Base-by-base conservation (phyloP, 2,888 invertebrate genomes). In the Andrena fulva region DNA sequence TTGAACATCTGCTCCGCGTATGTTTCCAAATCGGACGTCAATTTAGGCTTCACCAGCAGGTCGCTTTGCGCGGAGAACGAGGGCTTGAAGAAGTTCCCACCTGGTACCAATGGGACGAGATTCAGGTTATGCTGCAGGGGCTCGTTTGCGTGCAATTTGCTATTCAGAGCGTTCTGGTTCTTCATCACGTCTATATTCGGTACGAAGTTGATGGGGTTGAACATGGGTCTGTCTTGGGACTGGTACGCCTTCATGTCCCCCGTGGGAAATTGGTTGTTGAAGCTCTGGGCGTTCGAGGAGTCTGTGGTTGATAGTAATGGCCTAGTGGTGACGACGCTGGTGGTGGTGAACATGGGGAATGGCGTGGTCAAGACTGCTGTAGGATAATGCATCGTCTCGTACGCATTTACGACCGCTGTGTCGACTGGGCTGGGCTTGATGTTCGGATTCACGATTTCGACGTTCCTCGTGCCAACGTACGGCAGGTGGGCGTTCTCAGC, bases 1-100 rank as follows among this genome's bases (percentile, higher is more conserved):
- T 91, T 93, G 74, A 94, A 91, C 93, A 94, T 94, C 64, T 94
- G 93, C 69, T 93, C 93, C 0, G 94, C 94, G 76, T 93, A 93
- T 6, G 91, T 92, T 33, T 92, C 92, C 10, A 93, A 79, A 42
- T 94, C 93, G 0, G 90, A 89, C 27, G 85, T 89, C 8, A 93
- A 73, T 35, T 93, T 92, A 2, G 93, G 93, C 29, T 93, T 93
- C 0, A 85, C 85, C 0, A 89, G 31, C 2, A 93, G 80, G 20
- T 93, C 92, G 24, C 73, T 84, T 62, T 92, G 91, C 2, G 90
- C 88, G 1, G 80, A 56, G 29, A 75, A 84, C 1, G 92, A 87
- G 33, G 92, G 91, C 35, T 91, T 93, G 63, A 89, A 93, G 62
- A 93, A 93, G 56, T 93, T 93, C 2, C 94, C 94, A 1, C 93